Evolutionary conservation across 1,140 invertebrate species (phyloP).

Genomic region (Drosophila varians): DNA sequence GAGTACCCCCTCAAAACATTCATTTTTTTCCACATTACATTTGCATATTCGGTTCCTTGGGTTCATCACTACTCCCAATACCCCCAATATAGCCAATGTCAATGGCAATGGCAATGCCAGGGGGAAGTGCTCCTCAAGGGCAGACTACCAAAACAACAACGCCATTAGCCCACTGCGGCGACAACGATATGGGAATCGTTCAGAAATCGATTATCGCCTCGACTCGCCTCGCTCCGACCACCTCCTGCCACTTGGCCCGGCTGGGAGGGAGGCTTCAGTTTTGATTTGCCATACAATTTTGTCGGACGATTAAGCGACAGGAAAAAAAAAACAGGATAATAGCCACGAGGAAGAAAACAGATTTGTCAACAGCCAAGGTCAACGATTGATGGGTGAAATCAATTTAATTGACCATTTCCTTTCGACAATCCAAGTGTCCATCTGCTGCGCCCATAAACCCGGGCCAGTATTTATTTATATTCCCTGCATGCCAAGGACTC

Average conservation of each 20-base stretch:
- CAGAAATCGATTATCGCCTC: slow-evolving; percentile 69
- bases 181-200: slow-evolving; percentile 43
- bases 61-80: neutral
- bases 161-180: slow-evolving; percentile 27
- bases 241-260: slow-evolving; percentile 4
- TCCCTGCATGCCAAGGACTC: slow-evolving; percentile 43
- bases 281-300: slow-evolving; percentile 51
- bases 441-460: slow-evolving; percentile 56
- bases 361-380: slow-evolving; percentile 54
- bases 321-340: slow-evolving; percentile 5
- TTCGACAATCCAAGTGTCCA: slow-evolving; percentile 29
- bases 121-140: slow-evolving; percentile 39
- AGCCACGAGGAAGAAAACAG: slow-evolving; percentile 26
- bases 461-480: slow-evolving; percentile 39
- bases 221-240: no score
- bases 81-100: no score
- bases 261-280: slow-evolving; percentile 26
- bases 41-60: neutral
- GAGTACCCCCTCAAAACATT: no score
- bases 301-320: slow-evolving; percentile 38
- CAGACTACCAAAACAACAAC: slow-evolving; percentile 18
- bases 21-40: neutral
- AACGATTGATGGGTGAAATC: slow-evolving; percentile 44
- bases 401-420: slow-evolving; percentile 54
- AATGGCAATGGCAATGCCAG: slow-evolving; percentile 34